Percentiles rank a stretch among this genome's conserved stretches.
phyloP scores from a whole-genome alignment of 2,113 vertebrate genomes.

The Nansenia antarctica region DNA sequence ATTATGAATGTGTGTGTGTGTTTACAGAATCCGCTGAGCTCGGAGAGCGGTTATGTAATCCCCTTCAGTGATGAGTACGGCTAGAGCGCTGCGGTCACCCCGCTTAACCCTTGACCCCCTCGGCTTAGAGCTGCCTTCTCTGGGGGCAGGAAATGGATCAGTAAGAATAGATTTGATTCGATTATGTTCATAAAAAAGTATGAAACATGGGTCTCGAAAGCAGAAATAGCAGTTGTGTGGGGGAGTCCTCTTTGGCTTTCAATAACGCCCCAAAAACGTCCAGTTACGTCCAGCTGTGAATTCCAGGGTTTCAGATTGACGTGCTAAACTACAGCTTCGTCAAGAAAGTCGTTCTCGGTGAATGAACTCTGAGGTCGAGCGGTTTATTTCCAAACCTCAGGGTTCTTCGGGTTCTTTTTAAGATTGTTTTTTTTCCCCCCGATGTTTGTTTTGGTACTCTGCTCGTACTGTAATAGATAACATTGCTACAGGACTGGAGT shows the following conservation, averaged over 20 bases:
- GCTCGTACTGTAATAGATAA: no score
- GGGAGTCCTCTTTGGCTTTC: no score
- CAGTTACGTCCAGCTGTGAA: no score
- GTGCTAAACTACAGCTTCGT: constrained; percentile 3
- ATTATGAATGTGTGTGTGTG: constrained; percentile 23
- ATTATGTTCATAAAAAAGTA: constrained; percentile 17
- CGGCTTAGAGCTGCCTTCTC: constrained; percentile 45
- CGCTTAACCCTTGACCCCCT: constrained; percentile 53
- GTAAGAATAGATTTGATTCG: constrained; percentile 45
- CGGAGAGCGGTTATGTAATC: constrained; percentile 11
- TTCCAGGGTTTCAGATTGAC: constrained; percentile 22
- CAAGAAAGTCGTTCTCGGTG: neutral
- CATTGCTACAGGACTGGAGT: neutral
- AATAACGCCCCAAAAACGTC: no score
- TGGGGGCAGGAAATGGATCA: constrained; percentile 65
- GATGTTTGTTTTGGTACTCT: no score
- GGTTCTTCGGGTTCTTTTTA: neutral
- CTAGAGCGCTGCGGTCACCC: constrained; percentile 37
- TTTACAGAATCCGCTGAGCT: constrained; percentile 42
- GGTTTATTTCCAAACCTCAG: neutral
- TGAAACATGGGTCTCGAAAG: constrained; percentile 20
- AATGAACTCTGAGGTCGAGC: neutral
- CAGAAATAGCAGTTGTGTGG: no score
- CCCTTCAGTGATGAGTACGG: constrained; percentile 44
- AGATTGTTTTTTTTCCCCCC: neutral